phyloP scores from a whole-genome alignment of 2,113 vertebrate species.

The Merops nubicus region DNA sequence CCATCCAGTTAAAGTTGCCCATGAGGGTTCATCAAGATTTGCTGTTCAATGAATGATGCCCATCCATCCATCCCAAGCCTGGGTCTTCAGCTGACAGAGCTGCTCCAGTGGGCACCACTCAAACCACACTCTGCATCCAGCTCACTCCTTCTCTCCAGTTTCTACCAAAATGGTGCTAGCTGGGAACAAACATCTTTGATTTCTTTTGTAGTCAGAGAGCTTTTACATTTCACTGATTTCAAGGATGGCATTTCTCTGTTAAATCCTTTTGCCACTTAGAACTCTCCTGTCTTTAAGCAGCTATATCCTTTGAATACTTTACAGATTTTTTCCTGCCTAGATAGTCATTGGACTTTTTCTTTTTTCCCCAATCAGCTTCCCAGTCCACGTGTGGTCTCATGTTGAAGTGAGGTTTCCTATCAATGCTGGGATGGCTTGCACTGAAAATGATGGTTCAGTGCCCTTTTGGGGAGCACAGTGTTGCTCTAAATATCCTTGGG shows the following conservation, averaged over 20 bases:
- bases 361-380: background rate
- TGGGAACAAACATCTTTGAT: background rate
- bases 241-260: background rate
- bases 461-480: background rate
- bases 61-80: background rate
- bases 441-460: background rate
- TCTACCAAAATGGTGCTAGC: background rate
- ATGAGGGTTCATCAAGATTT: background rate
- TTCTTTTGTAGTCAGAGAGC: background rate
- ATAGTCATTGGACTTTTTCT: background rate
- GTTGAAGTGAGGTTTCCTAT: background rate
- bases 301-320: background rate
- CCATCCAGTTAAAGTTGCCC: background rate
- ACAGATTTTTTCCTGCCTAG: background rate
- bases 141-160: background rate
- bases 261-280: background rate
- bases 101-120: background rate
- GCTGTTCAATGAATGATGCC: rapidly evolving
- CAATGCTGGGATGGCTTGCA: background rate
- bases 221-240: background rate
- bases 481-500: background rate
- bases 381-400: background rate
- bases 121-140: background rate
- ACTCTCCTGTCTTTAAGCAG: background rate
- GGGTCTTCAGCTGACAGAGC: background rate